Percentiles rank a stretch among this genome's conserved stretches.
Evolutionary conservation across 1,140 invertebrate genomes (phyloP).

Genomic region (Hylaeus anthracinus): DNA sequence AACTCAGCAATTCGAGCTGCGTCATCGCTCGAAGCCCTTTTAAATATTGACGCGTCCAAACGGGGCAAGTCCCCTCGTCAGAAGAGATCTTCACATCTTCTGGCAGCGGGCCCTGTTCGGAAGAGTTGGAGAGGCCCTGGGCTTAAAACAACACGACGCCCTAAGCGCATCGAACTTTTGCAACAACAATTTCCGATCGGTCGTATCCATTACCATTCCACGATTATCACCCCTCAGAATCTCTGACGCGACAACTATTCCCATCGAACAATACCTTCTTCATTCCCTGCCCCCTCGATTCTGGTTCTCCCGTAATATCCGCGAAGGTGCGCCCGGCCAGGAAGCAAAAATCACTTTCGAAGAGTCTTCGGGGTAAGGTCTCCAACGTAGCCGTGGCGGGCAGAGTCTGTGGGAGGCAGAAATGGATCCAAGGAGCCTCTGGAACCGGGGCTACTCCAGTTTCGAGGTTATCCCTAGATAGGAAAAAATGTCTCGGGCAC

Average conservation of each 20-base stretch:
- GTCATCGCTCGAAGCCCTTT: too few species aligned
- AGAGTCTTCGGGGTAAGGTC: slow-evolving; percentile 28
- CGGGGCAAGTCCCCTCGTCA: too few species aligned
- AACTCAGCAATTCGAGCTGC: too few species aligned
- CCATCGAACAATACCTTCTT: slow-evolving; percentile 44
- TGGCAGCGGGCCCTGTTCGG: too few species aligned
- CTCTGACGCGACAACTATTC: slow-evolving; percentile 41
- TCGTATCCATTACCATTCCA: slow-evolving; percentile 40
- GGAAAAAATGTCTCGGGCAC: slow-evolving; percentile 68
- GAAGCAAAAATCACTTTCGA: slow-evolving; percentile 51
- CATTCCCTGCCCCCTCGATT: background rate
- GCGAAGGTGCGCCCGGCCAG: slow-evolving; percentile 33
- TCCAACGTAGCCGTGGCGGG: background rate
- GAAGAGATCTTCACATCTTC: too few species aligned
- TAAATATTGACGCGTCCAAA: too few species aligned
- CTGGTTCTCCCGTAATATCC: slow-evolving; percentile 41
- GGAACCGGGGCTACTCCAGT: slow-evolving; percentile 59
- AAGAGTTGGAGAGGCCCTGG: too few species aligned
- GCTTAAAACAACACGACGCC: background rate
- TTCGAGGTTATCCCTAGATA: slow-evolving; percentile 68
- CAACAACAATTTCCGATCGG: slow-evolving; percentile 29
- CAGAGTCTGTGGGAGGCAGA: slow-evolving; percentile 10
- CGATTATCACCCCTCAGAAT: slow-evolving; percentile 45
- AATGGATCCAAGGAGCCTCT: slow-evolving; percentile 41
- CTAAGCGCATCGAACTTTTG: slow-evolving; percentile 29